Evolutionary conservation across 2,888 invertebrate genomes (phyloP).

Genomic region (Callimorpha dominula): DNA sequence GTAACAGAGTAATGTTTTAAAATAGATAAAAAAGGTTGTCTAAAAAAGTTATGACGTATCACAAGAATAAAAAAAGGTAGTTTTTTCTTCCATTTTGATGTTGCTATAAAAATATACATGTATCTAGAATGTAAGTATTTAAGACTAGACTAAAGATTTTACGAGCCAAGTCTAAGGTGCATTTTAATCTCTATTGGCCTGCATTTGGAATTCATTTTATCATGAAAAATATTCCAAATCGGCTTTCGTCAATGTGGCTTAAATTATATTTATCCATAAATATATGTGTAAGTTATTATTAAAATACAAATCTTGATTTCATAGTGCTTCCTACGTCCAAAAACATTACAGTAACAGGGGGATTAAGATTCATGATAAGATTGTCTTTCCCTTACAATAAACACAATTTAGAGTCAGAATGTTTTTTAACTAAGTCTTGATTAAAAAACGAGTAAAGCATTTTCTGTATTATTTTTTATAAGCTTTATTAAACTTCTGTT

Average conservation of each 20-base stretch:
- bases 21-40: neutral
- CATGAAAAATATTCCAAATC: too few relatives aligned
- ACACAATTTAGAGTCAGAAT: neutral
- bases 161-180: constrained; percentile 26
- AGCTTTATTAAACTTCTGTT: neutral
- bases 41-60: neutral
- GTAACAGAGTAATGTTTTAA: neutral
- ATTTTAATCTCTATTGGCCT: too few relatives aligned
- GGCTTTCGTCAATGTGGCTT: too few relatives aligned
- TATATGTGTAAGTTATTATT: too few relatives aligned
- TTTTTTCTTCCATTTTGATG: neutral
- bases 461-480: neutral
- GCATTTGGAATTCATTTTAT: too few relatives aligned
- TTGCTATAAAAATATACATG: constrained; percentile 5
- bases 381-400: neutral
- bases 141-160: constrained; percentile 30
- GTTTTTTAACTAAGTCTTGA: neutral
- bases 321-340: too few relatives aligned
- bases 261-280: too few relatives aligned
- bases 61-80: neutral
- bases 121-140: constrained; percentile 26
- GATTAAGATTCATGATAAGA: neutral
- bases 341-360: too few relatives aligned
- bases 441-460: neutral
- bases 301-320: too few relatives aligned